Base-by-base conservation (phyloP, 1,140 invertebrate species). In the Drosophila santomea region DNA sequence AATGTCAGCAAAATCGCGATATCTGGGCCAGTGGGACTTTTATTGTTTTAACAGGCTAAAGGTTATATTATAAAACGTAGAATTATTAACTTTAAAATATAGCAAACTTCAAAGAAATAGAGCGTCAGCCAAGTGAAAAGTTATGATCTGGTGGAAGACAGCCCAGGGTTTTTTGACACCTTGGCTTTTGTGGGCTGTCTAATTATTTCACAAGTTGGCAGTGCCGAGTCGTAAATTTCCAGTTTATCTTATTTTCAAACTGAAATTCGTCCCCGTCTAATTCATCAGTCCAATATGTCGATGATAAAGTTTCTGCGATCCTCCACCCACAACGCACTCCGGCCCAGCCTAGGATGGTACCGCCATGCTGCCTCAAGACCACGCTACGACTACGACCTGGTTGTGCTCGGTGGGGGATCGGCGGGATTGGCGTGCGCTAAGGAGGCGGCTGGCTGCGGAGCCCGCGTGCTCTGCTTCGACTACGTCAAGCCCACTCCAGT, bases 371-470 rank as follows among this genome's bases (percentile, higher is more conserved):
- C 36, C 45, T 66, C 60, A 2, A 15, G 92, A 92, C 92, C 92
- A 78, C 92, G 92, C 74, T 92, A 93, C 63, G 95, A 96, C 78
- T 99, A 98, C 93, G 98, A 99, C 91, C 93, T 99, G 75, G 95
- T 98, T 50, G 98, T 99, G 5, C 96, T 99, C 79, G 98, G 98
- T 50, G 98, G 98, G 45, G 98, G 98, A 35, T 98, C 98, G 0
- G 98, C 98, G 36, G 98, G 98, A 20, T 93, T 99, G 47, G 97
- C 98, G 25, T 97, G 97, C 78, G 97, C 98, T 7, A 99, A 99
- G 93, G 97, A 98, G 93, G 97, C 98, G 1, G 95, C 96, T 0
- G 94, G 94, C 66, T 93, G 95, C 5, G 97, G 97, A 5, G 97
- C 96, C 38, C 97, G 96, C 93, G 98, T 99, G 4, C 96, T 97